A percentile compares a stretch with the other conserved stretches of the same genome.
Evolutionary conservation across 2,797 vertebrate genomes (phyloP).

Genomic region (Argentina silus): DNA sequence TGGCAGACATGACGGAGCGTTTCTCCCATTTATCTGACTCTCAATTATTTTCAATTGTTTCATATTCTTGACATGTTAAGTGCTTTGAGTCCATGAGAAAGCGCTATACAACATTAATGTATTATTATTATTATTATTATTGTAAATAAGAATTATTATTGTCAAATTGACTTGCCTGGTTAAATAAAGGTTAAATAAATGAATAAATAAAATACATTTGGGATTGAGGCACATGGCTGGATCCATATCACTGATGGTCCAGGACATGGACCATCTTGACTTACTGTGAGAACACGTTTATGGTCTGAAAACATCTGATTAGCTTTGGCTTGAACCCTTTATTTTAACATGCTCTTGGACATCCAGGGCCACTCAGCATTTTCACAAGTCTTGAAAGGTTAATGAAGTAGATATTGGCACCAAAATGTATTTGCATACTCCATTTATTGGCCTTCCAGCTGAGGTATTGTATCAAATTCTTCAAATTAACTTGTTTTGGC

Average conservation of each 20-base stretch:
- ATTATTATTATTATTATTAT: no score
- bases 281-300: slow-evolving; percentile 4
- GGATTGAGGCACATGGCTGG: background rate
- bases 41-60: no score
- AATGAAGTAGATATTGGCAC: slow-evolving; percentile 47
- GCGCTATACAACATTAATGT: no score
- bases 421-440: slow-evolving; percentile 47
- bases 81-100: no score
- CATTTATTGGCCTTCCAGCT: slow-evolving; percentile 40
- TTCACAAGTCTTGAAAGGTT: slow-evolving; percentile 39
- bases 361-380: slow-evolving; percentile 29
- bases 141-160: no score
- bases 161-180: no score
- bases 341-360: slow-evolving; percentile 12
- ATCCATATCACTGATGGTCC: background rate
- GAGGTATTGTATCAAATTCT: slow-evolving; percentile 47
- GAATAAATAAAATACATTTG: background rate
- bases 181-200: no score
- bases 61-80: no score
- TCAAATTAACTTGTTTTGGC: slow-evolving; percentile 43
- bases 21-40: background rate
- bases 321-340: slow-evolving; percentile 1
- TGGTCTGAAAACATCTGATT: slow-evolving; percentile 23
- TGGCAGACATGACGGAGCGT: background rate
- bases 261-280: background rate